These are phyloP conservation scores for Oryzias curvinotus DNA, from an alignment of 2,113 vertebrate species.

Conservation along the genomic window DNA sequence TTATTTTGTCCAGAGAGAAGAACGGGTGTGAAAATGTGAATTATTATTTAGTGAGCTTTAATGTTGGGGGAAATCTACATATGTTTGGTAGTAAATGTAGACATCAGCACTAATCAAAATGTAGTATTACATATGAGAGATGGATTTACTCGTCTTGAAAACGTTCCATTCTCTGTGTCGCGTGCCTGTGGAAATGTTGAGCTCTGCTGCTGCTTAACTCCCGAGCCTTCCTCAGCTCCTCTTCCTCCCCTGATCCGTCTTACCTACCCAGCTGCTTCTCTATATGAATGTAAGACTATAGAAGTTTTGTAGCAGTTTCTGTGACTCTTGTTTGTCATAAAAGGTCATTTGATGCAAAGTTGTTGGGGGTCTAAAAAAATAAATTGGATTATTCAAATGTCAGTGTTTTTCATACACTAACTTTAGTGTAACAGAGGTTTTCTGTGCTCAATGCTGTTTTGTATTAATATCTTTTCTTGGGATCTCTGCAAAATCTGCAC, in stretches of 20 bases:
- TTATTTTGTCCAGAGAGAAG: neutral
- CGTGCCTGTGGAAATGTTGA: constrained; percentile 59
- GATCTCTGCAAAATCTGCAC: too few relatives aligned
- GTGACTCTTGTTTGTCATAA: constrained; percentile 67
- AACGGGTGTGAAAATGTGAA: constrained; percentile 33
- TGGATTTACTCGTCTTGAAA: constrained; percentile 53
- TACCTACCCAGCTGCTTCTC: constrained; percentile 52
- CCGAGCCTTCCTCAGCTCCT: constrained; percentile 17
- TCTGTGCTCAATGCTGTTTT: neutral
- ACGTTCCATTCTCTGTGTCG: constrained; percentile 59
- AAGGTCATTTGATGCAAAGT: constrained; percentile 44
- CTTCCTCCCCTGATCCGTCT: constrained; percentile 34
- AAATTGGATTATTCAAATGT: constrained; percentile 54
- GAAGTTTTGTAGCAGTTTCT: constrained; percentile 50
- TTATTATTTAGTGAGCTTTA: constrained; percentile 40
- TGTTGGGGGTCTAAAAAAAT: constrained; percentile 67
- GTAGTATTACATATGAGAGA: constrained; percentile 55
- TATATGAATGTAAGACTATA: constrained; percentile 57
- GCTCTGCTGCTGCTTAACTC: constrained; percentile 30
- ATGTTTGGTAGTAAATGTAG: constrained; percentile 46
- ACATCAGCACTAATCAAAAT: constrained; percentile 59
- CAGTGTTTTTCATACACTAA: neutral
- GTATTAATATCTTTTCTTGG: too few relatives aligned
- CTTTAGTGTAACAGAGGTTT: neutral
- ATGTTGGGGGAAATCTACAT: constrained; percentile 15